Base-by-base conservation (phyloP, 2,113 vertebrate genomes). In the Anoura caudifer region DNA sequence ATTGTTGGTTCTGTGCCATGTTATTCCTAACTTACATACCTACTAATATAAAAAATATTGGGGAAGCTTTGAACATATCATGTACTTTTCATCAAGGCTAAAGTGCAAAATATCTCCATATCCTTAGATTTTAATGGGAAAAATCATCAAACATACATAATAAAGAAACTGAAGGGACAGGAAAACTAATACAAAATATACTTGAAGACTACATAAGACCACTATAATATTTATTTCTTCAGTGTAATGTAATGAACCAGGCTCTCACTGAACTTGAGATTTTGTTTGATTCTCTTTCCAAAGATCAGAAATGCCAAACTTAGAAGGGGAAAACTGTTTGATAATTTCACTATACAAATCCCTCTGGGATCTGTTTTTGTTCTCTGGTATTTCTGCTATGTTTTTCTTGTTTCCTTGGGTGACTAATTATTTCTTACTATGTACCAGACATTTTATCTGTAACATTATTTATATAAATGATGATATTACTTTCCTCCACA, bases 41-140 rank as follows among this genome's bases (percentile, higher is more conserved):
- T 63, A 90, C 65, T 65, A 93, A 41, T 67, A 94, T 88, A 59
- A 95, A 92, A 95, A 87, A 36, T 91, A 85, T 86, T 0, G 87
- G 52, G 81, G 81, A 95, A 59, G 67, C 61, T 94, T 28, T 97
- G 96, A 97, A 96, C 95, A 82, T 97, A 97, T 97, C 91, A 91
- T 96, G 95, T 98, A 97, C 96, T 98, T 63, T 97, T 97, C 76
- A 97, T 95, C 96, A 88, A 97, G 61, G 85, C 82, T 97, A 97
- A 97, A 96, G 97, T 98, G 97, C 96, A 97, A 97, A 97, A 97
- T 97, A 96, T 92, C 94, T 97, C 96, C 83, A 10, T 47, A 84
- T 95, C 75, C 96, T 95, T 94, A 93, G 59, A 96, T 80, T 97
- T 96, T 92, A 96, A 96, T 63, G 92, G 73, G 75, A 38, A 94